Base-by-base conservation (phyloP, 2,797 vertebrate genomes). In the Gallinago nigripennis region DNA sequence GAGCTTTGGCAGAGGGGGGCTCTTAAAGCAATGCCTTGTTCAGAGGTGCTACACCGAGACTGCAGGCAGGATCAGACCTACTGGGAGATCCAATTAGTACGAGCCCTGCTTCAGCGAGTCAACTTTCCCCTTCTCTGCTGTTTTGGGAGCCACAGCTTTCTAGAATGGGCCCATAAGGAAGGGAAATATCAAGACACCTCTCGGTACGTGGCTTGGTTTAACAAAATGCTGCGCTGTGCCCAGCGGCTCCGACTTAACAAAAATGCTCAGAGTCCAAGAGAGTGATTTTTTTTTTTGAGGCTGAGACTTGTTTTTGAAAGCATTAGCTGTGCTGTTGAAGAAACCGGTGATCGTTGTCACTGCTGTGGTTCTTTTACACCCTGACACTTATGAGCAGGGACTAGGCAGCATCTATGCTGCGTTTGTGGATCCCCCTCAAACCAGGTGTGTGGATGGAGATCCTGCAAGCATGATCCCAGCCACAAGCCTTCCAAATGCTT, bases 191-290 rank as follows among this genome's bases (percentile, higher is more conserved):
- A 88, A 86, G 70, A 63, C 70, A 85, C 16, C 30, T 80, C 75
- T 53, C 31, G n/a, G 56, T 64, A 80, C 0, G 0, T 72, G 79
- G 60, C 50, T 89, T 77, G 37, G 43, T 75, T 94, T 76, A 87
- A 85, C 60, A 84, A 94, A 94, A 90, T 20, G 23, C 70, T 68
- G 76, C 77, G 60, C 70, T 56, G 35, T 17, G 23, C 46, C 13
- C 53, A 54, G 69, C 41, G 76, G 70, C 20, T 80, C 56, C 0
- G 0, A 17, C 37, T 70, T 0, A 0, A 71, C 31, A 70, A 76
- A 68, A 82, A 45, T 9, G 2, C 16, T 79, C 5, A 4, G 37
- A 81, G 66, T 21, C 46, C 48, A 46, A 88, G 8, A 46, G 41
- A 0, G 1, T 16, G 39, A 57, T 39, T 11, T 37, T 37, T 37